These are phyloP conservation scores for Elgaria multicarinata DNA, from an alignment of 2,113 vertebrate genomes.

Conservation along the genomic window DNA sequence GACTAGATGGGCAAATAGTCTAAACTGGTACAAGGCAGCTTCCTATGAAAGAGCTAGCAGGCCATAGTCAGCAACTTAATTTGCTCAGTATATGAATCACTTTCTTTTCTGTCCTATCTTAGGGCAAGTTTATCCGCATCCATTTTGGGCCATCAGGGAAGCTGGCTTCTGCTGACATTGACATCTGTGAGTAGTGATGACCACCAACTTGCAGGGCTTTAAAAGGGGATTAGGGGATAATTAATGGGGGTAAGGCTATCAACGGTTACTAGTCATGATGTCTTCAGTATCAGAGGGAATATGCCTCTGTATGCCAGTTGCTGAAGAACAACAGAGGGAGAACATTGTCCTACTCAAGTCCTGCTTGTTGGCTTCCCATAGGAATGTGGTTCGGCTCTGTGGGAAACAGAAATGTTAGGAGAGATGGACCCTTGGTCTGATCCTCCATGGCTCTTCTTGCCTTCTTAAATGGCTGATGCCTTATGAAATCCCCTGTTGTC, in stretches of 20 bases:
- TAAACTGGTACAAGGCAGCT: neutral
- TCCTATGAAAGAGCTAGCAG: neutral
- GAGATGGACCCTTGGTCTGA: neutral
- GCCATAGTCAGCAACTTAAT: neutral
- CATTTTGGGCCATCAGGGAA: conserved; percentile 92
- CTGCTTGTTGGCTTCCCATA: neutral
- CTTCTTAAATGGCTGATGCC: neutral
- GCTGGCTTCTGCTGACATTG: conserved; percentile 91
- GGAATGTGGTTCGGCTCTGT: neutral
- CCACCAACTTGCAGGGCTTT: neutral
- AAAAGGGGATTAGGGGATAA: neutral
- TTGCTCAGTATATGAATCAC: conserved; percentile 20
- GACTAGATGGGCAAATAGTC: neutral
- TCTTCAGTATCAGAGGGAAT: neutral
- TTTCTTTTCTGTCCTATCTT: conserved; percentile 20
- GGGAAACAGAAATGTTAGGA: neutral
- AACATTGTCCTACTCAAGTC: neutral
- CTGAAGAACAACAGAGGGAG: neutral
- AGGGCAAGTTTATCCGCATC: conserved; percentile 97
- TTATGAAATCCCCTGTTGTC: neutral
- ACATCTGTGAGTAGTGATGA: conserved; percentile 88
- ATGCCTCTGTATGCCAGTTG: neutral
- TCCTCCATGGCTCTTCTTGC: neutral
- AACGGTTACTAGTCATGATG: neutral
- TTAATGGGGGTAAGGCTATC: neutral